Evolutionary conservation across 2,797 vertebrate genomes (phyloP).

Genomic region (Pagetopsis macropterus): DNA sequence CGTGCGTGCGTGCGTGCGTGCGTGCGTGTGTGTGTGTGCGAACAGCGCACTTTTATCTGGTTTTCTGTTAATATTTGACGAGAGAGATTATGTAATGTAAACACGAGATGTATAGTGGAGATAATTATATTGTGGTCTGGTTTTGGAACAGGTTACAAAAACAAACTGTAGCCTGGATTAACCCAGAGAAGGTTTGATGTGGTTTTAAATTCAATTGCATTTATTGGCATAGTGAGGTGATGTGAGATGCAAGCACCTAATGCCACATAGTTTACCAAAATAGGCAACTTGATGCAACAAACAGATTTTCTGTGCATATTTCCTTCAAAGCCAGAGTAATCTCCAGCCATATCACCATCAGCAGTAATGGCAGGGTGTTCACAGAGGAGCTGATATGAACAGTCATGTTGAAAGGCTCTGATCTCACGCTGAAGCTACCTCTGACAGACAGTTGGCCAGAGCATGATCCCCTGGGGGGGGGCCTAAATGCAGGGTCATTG

Average conservation of each 20-base stretch:
- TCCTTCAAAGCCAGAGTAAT: constrained; percentile 43
- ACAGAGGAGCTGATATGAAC: constrained; percentile 40
- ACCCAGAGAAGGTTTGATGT: constrained; percentile 3
- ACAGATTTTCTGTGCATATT: constrained; percentile 14
- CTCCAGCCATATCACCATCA: constrained; percentile 53
- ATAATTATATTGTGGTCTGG: constrained; percentile 7
- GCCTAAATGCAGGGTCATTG: background rate
- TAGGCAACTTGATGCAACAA: constrained; percentile 3
- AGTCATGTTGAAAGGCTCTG: constrained; percentile 54
- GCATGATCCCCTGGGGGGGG: constrained; percentile 3
- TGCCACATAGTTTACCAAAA: constrained; percentile 25
- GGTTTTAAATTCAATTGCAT: too few species aligned
- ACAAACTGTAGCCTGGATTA: background rate
- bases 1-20: too few species aligned
- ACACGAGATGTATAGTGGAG: constrained; percentile 22
- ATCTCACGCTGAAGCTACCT: constrained; percentile 50
- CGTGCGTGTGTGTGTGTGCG: background rate
- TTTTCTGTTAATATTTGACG: constrained; percentile 41
- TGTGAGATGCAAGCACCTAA: background rate
- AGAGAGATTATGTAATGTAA: constrained; percentile 39
- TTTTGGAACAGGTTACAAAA: constrained; percentile 10
- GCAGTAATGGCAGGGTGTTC: constrained; percentile 36
- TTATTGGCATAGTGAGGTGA: background rate
- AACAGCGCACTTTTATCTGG: constrained; percentile 1
- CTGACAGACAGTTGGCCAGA: constrained; percentile 49